Percentiles rank a stretch among this genome's conserved stretches.
phyloP scores from a whole-genome alignment of 1,140 invertebrate species.

The Cyclina sinensis region DNA sequence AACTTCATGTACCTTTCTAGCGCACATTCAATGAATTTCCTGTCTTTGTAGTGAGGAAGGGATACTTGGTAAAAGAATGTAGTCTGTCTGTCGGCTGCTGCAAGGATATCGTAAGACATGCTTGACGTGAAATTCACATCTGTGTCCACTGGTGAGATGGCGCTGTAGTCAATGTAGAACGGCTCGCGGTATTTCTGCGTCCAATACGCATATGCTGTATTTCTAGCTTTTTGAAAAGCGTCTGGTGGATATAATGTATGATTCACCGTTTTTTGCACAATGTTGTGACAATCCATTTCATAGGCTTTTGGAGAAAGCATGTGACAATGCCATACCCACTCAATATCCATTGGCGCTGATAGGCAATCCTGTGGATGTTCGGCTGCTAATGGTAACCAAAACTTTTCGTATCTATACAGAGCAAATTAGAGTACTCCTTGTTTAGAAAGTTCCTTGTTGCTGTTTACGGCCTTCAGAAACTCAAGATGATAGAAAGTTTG shows the following conservation, averaged over 20 bases:
- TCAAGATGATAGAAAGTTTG: conserved; percentile 11
- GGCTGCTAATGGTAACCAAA: conserved; percentile 79
- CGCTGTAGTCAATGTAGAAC: conserved; percentile 24
- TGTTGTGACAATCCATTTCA: conserved; percentile 83
- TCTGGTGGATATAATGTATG: conserved; percentile 82
- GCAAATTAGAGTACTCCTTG: conserved; percentile 6
- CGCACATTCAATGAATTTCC: conserved; percentile 84
- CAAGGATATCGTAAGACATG: conserved; percentile 83
- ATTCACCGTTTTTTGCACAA: conserved; percentile 83
- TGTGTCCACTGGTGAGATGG: not conserved
- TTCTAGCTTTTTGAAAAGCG: conserved; percentile 64
- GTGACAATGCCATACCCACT: conserved; percentile 88
- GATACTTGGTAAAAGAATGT: conserved; percentile 86
- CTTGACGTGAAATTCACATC: not conserved
- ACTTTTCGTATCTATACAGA: conserved; percentile 50
- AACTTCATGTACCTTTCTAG: conserved; percentile 86
- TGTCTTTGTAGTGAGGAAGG: conserved; percentile 86
- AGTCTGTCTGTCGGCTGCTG: conserved; percentile 85
- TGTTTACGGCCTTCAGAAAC: conserved; percentile 38
- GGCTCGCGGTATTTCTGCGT: conserved; percentile 29
- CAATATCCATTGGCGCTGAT: conserved; percentile 87
- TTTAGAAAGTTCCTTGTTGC: not conserved
- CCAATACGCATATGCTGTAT: conserved; percentile 56
- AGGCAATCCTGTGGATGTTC: conserved; percentile 62
- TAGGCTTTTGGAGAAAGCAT: conserved; percentile 86